These are phyloP conservation scores for Toxotes chatareus DNA, from an alignment of 2,113 vertebrate genomes.

Conservation along the genomic window DNA sequence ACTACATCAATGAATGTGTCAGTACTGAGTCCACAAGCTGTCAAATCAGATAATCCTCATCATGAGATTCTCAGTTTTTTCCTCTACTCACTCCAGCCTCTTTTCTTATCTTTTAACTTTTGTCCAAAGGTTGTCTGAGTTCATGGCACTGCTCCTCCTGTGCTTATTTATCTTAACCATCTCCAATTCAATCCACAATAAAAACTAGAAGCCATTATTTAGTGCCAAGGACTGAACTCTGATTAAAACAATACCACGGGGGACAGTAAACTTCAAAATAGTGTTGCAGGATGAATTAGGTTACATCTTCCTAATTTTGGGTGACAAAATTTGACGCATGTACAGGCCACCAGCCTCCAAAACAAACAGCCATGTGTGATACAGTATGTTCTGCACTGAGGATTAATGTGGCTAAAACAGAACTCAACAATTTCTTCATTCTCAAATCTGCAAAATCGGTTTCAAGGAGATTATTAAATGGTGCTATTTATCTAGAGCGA, in stretches of 20 bases:
- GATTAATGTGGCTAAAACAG: conserved; percentile 61
- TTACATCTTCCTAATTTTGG: not conserved
- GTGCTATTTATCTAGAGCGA: conserved; percentile 48
- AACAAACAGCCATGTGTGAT: conserved; percentile 30
- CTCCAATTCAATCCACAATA: not conserved
- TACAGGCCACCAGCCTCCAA: not conserved
- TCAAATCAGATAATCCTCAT: conserved; percentile 26
- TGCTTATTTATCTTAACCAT: not conserved
- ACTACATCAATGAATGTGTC: conserved; percentile 14
- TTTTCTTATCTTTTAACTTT: not conserved
- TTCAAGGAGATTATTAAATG: conserved; percentile 60
- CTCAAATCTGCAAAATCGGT: conserved; percentile 65
- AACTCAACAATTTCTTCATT: conserved; percentile 48
- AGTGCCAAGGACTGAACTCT: not conserved
- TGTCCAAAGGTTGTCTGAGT: not conserved
- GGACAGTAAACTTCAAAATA: not conserved
- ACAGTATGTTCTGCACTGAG: conserved; percentile 3
- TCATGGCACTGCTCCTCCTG: not conserved
- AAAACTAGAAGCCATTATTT: not conserved
- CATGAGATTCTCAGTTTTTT: not conserved
- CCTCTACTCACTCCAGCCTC: conserved; percentile 1
- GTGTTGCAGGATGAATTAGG: not conserved
- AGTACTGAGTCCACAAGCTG: not conserved
- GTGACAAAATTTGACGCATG: not conserved
- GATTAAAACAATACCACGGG: not conserved